Conservation (phyloP, 2,797 vertebrate species). For the Tapirus indicus region DNA sequence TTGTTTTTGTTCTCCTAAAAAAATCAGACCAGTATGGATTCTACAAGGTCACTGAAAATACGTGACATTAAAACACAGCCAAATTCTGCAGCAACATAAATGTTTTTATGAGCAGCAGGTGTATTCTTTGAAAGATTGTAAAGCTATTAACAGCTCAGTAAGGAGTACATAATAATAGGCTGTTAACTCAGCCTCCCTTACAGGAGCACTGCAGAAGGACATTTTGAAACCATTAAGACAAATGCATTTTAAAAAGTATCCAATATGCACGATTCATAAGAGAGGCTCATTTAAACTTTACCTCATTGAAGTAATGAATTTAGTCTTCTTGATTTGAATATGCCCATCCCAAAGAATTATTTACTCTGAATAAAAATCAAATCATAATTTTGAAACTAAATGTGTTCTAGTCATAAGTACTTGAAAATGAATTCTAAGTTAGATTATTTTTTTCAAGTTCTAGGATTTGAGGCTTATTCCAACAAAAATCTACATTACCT, state of each 20-base stretch:
- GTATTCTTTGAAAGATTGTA: constrained; percentile 86
- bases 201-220: constrained; percentile 85
- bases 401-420: constrained; percentile 22
- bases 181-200: constrained; percentile 86
- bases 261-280: constrained; percentile 68
- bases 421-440: constrained; percentile 58
- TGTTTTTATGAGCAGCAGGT: constrained; percentile 89
- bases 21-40: constrained; percentile 38
- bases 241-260: constrained; percentile 68
- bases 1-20: constrained; percentile 34
- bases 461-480: neutral
- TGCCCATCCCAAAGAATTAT: constrained; percentile 59
- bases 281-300: constrained; percentile 41
- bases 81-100: constrained; percentile 86
- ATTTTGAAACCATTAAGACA: constrained; percentile 86
- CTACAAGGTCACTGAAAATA: constrained; percentile 87
- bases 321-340: constrained; percentile 68
- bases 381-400: constrained; percentile 36
- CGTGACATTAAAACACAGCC: constrained; percentile 82
- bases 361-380: constrained; percentile 60
- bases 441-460: neutral
- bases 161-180: constrained; percentile 87
- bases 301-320: constrained; percentile 72
- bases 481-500: neutral
- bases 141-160: constrained; percentile 88